Conservation (phyloP, 2,797 vertebrate genomes). For the Aselliscus stoliczkanus region DNA sequence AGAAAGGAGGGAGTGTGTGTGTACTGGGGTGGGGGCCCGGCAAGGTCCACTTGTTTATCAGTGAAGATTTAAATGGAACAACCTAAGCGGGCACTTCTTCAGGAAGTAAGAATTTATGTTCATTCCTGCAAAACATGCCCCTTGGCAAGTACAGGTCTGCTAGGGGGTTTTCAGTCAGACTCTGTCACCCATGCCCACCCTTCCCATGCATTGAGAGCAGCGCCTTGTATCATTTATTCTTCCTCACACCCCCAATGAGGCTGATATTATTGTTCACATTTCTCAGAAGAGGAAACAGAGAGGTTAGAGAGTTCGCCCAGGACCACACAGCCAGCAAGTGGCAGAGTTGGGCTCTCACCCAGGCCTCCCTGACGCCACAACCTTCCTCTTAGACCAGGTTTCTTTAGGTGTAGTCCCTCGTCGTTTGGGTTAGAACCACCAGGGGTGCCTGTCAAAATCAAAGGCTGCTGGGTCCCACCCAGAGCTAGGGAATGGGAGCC, state of each 20-base stretch:
- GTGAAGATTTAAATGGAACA: not conserved
- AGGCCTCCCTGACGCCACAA: no score
- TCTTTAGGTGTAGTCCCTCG: not conserved
- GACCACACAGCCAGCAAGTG: not conserved
- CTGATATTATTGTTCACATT: not conserved
- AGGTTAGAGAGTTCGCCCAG: not conserved
- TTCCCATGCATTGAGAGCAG: not conserved
- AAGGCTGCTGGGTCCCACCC: not conserved
- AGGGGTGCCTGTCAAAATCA: not conserved
- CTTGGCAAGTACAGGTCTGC: not conserved
- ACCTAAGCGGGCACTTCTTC: not conserved
- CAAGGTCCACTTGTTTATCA: not conserved
- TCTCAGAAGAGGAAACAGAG: not conserved
- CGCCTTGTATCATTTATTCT: not conserved
- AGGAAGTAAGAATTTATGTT: not conserved
- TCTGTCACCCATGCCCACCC: fast-evolving
- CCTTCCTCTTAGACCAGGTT: not conserved
- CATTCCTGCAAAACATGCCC: not conserved
- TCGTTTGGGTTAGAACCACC: not conserved
- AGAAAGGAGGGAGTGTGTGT: not conserved
- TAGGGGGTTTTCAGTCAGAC: not conserved
- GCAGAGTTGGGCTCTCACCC: not conserved
- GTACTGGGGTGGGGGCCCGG: fast-evolving
- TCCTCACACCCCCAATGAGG: not conserved
- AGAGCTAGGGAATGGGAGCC: not conserved